Conservation (phyloP, 2,797 vertebrate species). For the Scleropages formosus region DNA sequence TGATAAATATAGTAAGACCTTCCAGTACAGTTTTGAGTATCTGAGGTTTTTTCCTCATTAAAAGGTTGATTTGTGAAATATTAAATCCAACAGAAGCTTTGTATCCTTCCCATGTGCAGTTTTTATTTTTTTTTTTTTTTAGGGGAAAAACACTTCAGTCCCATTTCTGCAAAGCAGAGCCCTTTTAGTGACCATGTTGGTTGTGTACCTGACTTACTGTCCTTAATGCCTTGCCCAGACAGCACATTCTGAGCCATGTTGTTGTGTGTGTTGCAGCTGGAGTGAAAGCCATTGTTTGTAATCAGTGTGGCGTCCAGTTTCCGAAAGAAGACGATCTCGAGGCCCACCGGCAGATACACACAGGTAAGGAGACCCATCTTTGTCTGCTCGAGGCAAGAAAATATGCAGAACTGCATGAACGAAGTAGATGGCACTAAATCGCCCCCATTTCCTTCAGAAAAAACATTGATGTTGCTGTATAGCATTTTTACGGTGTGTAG, state of each 20-base stretch:
- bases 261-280: conserved; percentile 69
- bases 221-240: not conserved
- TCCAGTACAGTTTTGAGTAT: not conserved
- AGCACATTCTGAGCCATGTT: not conserved
- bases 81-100: too few relatives aligned
- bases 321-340: conserved; percentile 94
- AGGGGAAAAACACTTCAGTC: not conserved
- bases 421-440: too few relatives aligned
- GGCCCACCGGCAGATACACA: conserved; percentile 91
- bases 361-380: conserved; percentile 57
- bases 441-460: too few relatives aligned
- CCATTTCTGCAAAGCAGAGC: not conserved
- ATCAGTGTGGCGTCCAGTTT: conserved; percentile 97
- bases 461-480: too few relatives aligned
- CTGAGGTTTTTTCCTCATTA: not conserved
- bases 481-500: too few relatives aligned
- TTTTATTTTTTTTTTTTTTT: not conserved
- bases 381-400: not conserved
- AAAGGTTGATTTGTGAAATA: not conserved
- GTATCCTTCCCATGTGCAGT: too few relatives aligned
- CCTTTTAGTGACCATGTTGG: not conserved
- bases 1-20: too few relatives aligned
- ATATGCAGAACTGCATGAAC: not conserved
- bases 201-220: not conserved
- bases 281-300: conserved; percentile 93